Evolutionary conservation across 2,797 vertebrate species (phyloP), one percentile per base, ranked within the genome.

Genomic region (Hippocampus kuda): DNA sequence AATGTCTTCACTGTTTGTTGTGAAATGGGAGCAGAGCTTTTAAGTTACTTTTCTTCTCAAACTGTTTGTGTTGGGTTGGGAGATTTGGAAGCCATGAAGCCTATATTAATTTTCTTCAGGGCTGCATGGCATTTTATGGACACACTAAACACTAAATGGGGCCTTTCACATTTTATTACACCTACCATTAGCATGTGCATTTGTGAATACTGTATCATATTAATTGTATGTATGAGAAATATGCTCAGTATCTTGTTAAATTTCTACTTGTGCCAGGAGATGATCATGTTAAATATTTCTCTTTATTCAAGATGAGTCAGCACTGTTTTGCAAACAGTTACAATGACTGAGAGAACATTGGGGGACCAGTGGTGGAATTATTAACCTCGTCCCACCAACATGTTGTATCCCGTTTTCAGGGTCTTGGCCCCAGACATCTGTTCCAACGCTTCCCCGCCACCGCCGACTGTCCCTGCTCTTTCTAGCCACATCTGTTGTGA

Each of bases 401-500:
- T 75, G 77, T 83, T 86, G 82, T 79, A 77, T 71, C 77, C 84
- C 81, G 83, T 83, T 86, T 76, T 71, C 57, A 6, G 76, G 68
- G 68, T 69, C 27, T 51, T 51, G 44, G 68, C 68, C 68, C 59
- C 44, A 34, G 57, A 60, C 68, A 69, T 61, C 68, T 69, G 68
- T 83, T 87, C 83, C 80, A 78, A 71, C 75, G 83, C 81, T 85
- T 82, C 80, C 83, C 78, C 72, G 65, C 4, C 75, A 69, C 84
- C 85, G 89, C 87, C 81, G 86, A 77, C 72, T 79, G 78, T 81
- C 83, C 79, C 73, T 65, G 73, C 81, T 84, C 81, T 78, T 74
- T 84, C 74, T 78, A 81, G 69, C 77, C 80, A 75, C 82, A 91
- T 84, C 78, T 90, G 82, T 75, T 91, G 87, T 79, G 74, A 78